Base-by-base conservation (phyloP, 2,888 invertebrate genomes). In the Lasioglossum figueresi region DNA sequence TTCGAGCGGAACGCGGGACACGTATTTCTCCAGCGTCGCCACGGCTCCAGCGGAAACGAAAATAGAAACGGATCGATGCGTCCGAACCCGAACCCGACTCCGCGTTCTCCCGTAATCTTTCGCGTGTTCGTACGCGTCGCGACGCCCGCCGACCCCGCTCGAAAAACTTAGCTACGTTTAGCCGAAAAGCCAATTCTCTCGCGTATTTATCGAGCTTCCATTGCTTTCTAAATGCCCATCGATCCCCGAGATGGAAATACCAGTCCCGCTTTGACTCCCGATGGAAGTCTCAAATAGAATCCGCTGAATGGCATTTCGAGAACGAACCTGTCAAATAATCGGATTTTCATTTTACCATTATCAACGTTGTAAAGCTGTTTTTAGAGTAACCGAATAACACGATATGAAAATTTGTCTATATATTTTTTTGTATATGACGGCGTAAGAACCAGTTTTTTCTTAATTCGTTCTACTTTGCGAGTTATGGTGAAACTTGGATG, bases 31-130 rank as follows among this genome's bases (percentile, higher is more conserved):
- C 34, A 19, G 66, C 66, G 34, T 34, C 66, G 66, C 34, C 10
- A 16, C 63, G 23, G 34, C 19, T 66, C 66, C 63, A 63, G 63
- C 63, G 31, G 66, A 66, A 34, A 34, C 66, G 66, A 66, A 66
- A 66, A 66, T 66, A 34, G 66, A 66, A 66, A 34, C 23, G 66
- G 66, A 66, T 66, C 66, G 66, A 66, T 66, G 34, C 6, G 63
- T 16, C 27, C 2, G 27, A 59, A 14, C 27, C 27, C 59, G 59
- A 59, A 63, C 16, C 27, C 66, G 34, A 19, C 10, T 5, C 66
- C 14, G 6, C 14, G 6, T 3, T 6, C 19, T 31, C 34, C 23
- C 19, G 34, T 66, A 66, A 66, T 66, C 66, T 34, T 66, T 34
- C 66, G 66, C 23, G 34, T 34, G 19, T 34, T 19, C 8, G 66